phyloP scores from a whole-genome alignment of 53 echinoderm and acorn worm species.

The Hippasteria phrygiana region DNA sequence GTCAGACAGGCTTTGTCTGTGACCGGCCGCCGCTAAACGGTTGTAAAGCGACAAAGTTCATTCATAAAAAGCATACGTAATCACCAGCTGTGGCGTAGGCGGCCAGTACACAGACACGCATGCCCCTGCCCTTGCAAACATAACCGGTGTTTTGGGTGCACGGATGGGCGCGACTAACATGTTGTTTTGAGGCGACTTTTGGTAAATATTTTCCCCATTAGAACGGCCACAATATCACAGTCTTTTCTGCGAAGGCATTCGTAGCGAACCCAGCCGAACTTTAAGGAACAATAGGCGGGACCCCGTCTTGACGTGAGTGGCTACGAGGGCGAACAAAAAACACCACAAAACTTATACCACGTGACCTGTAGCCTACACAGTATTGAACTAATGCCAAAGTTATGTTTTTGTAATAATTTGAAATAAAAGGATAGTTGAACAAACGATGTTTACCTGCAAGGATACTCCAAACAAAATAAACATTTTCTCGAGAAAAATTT shows the following conservation, averaged over 20 bases:
- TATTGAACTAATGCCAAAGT: background rate
- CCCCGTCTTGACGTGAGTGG: background rate
- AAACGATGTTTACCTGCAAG: background rate
- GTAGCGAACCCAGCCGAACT: slow-evolving; percentile 12
- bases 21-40: background rate
- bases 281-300: background rate
- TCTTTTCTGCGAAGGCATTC: slow-evolving; percentile 28
- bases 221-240: background rate
- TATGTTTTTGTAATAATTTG: background rate
- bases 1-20: background rate
- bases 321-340: background rate
- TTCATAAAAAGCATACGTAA: slow-evolving; percentile 23
- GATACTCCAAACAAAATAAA: background rate
- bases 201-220: slow-evolving; percentile 59
- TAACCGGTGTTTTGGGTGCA: slow-evolving; percentile 10
- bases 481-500: background rate
- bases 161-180: slow-evolving; percentile 2
- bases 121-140: background rate
- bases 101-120: background rate
- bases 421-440: background rate
- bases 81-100: slow-evolving; percentile 15
- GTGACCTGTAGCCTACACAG: background rate
- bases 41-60: background rate
- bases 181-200: slow-evolving; percentile 44
- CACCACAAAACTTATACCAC: background rate